Conservation (phyloP, 2,113 vertebrate genomes). For the Nibea albiflora region DNA sequence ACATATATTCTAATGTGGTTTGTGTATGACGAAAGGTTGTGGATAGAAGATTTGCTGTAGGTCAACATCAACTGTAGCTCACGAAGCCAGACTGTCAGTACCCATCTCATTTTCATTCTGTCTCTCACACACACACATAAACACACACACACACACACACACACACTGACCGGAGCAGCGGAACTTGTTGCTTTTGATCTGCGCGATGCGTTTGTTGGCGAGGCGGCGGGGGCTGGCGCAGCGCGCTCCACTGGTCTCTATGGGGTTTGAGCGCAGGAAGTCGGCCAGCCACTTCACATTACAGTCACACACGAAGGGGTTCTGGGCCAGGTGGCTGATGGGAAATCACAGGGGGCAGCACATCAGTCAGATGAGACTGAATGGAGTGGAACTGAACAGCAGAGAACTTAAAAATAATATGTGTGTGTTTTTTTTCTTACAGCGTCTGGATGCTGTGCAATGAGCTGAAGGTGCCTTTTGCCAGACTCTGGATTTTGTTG, state of each 20-base stretch:
- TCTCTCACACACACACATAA: not conserved
- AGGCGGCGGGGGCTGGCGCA: slow-evolving; percentile 96
- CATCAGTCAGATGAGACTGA: slow-evolving; percentile 32
- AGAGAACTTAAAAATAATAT: not conserved
- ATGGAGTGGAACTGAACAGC: not conserved
- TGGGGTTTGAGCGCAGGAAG: slow-evolving; percentile 94
- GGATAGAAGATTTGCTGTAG: not conserved
- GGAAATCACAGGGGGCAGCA: slow-evolving; percentile 27
- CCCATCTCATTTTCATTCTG: not conserved
- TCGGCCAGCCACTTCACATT: slow-evolving; percentile 97
- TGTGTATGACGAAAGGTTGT: no score
- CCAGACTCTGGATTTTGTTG: slow-evolving; percentile 97
- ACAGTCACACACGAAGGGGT: slow-evolving; percentile 98
- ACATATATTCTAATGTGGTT: slow-evolving; percentile 1
- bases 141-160: not conserved
- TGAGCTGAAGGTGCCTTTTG: slow-evolving; percentile 93
- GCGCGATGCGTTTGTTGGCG: slow-evolving; percentile 97
- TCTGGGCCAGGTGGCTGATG: slow-evolving; percentile 95
- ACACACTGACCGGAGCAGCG: slow-evolving; percentile 91
- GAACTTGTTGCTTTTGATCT: slow-evolving; percentile 99
- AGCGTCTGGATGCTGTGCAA: slow-evolving; percentile 94
- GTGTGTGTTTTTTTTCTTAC: slow-evolving; percentile 78
- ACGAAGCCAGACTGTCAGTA: not conserved
- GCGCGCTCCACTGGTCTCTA: slow-evolving; percentile 95
- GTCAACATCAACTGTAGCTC: not conserved